Evolutionary conservation across 92 coral and sea anemone species (phyloP).

Genomic region (Parazoanthus darwini): DNA sequence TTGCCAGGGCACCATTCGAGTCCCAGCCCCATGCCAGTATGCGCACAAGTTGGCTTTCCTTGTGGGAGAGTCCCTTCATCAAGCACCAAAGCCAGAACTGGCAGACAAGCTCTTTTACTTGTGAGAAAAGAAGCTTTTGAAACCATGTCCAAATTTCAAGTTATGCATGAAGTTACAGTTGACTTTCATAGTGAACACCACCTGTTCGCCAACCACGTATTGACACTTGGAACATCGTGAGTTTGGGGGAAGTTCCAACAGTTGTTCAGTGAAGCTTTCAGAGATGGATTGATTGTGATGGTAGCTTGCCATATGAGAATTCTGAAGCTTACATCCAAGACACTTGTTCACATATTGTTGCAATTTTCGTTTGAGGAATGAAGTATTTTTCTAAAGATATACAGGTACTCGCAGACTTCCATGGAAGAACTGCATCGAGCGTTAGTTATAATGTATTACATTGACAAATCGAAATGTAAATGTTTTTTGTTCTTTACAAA

Average conservation of each 20-base stretch:
- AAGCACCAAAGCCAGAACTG: slow-evolving; percentile 63
- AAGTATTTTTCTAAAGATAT: not conserved
- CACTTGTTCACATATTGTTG: not conserved
- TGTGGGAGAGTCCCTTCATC: slow-evolving; percentile 91
- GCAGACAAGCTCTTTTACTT: slow-evolving; percentile 94
- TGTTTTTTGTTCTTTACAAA: not conserved
- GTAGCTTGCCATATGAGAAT: not conserved
- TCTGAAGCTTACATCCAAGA: not conserved
- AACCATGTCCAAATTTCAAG: not conserved
- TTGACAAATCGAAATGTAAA: not conserved
- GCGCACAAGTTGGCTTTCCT: slow-evolving; percentile 98
- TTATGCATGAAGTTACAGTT: slow-evolving; percentile 23
- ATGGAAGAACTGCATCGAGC: slow-evolving; percentile 1
- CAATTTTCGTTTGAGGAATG: not conserved
- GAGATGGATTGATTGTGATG: not conserved
- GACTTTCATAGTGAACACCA: slow-evolving; percentile 1
- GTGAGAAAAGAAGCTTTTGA: slow-evolving; percentile 17
- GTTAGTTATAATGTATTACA: not conserved
- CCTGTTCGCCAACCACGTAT: not conserved
- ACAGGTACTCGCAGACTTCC: not conserved
- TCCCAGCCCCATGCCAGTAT: slow-evolving; percentile 99
- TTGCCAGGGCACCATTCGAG: slow-evolving; percentile 94
- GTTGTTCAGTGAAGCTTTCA: not conserved
- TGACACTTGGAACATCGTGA: not conserved
- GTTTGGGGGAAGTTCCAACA: not conserved